Base-by-base conservation (phyloP, 2,797 vertebrate genomes). In the Scyliorhinus canicula region DNA sequence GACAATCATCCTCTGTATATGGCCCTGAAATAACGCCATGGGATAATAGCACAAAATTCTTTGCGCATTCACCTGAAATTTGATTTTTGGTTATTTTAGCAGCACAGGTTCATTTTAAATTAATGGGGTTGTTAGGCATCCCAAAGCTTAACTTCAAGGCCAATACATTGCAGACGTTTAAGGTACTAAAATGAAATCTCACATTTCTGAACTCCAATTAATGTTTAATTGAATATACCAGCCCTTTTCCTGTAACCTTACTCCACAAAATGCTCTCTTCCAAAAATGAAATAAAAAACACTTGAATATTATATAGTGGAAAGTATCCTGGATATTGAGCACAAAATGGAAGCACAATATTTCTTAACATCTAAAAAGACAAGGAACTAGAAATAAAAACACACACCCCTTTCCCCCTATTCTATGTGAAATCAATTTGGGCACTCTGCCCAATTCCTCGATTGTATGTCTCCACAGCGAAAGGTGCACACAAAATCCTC, bases 161-260 rank as follows among this genome's bases (percentile, higher is more conserved):
- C 9, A 86, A 47, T 50, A 44, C 11, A 84, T 50, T 84, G 79
- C 44, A 84, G 44, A 50, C 8, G 8, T 47, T 84, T 88, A 57
- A 55, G 79, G 28, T 35, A 88, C 31, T n/a, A 55, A 88, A 88
- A 55, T 57, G 52, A 82, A 44, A 57, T 28, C 9, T 86, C 50
- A 14, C 8, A 31, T 86, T 55, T 55, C 52, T 35, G 31, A 14
- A 55, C 50, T 86, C 84, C 50, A 55, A 79, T 79, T 28, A 35
- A 88, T 88, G 85, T 88, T 88, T 88, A 57, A 88, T 16, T 88
- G 52, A 88, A 31, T 3, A 88, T 31, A 88, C 52, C 28, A 88
- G 9, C 50, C 28, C 31, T 57, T 57, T 31, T n/a, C 84, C 52
- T 35, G 11, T 50, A 16, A 57, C 1, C 31, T 57, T 57, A 35